These are phyloP conservation scores for Gymnodraco acuticeps DNA, from an alignment of 2,797 vertebrate species.

Conservation along the genomic window DNA sequence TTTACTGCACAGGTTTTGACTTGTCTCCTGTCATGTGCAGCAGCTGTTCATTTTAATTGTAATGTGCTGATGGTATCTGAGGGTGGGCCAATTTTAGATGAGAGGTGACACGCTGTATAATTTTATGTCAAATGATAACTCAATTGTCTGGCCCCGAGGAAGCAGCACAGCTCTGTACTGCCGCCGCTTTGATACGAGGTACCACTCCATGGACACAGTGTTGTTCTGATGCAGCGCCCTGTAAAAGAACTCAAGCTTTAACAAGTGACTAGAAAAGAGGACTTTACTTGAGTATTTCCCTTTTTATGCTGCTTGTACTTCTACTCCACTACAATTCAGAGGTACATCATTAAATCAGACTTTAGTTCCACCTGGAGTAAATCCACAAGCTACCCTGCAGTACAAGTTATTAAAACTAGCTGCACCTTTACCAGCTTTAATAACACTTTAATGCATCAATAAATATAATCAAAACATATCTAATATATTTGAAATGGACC, in stretches of 20 bases:
- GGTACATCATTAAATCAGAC: too few species aligned
- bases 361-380: too few species aligned
- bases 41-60: conserved; percentile 53
- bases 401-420: too few species aligned
- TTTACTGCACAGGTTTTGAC: conserved; percentile 21
- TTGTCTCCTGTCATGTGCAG: conserved; percentile 26
- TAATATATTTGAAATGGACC: too few species aligned
- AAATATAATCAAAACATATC: too few species aligned
- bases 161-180: conserved; percentile 25
- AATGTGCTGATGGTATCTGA: conserved; percentile 29
- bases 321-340: too few species aligned
- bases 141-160: conserved; percentile 28
- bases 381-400: too few species aligned
- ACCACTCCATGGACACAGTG: neutral
- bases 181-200: conserved; percentile 13
- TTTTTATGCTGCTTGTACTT: too few species aligned
- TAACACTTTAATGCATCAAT: too few species aligned
- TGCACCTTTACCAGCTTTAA: too few species aligned
- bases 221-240: neutral
- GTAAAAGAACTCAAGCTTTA: neutral
- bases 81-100: conserved; percentile 45
- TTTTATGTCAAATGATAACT: conserved; percentile 59
- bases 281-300: too few species aligned
- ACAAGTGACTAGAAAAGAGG: neutral
- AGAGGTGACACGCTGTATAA: conserved; percentile 62